phyloP scores from a whole-genome alignment of 2,113 vertebrate genomes.

The Halichoerus grypus region DNA sequence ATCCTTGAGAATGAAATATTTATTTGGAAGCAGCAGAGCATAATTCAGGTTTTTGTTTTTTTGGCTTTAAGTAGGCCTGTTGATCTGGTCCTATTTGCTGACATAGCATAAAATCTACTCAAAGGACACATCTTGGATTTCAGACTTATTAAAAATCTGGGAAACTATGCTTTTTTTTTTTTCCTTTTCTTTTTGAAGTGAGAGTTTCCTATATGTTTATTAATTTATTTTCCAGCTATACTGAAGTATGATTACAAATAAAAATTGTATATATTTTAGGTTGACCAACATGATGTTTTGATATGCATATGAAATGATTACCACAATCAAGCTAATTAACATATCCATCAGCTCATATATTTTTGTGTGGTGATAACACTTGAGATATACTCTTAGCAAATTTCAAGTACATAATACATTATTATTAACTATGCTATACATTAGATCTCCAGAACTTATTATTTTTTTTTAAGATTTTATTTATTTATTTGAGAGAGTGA shows the following conservation, averaged over 20 bases:
- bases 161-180: not conserved
- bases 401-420: not conserved
- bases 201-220: not conserved
- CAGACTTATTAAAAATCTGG: not conserved
- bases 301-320: not conserved
- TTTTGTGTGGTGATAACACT: not conserved
- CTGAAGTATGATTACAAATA: not conserved
- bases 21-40: not conserved
- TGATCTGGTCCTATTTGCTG: not conserved
- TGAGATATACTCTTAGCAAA: not conserved
- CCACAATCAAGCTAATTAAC: not conserved
- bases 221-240: not conserved
- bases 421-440: not conserved
- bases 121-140: not conserved
- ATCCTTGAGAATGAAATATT: not conserved
- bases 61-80: not conserved
- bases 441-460: not conserved
- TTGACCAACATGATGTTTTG: not conserved
- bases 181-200: not conserved
- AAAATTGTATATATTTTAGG: not conserved
- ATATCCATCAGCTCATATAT: not conserved
- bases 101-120: not conserved
- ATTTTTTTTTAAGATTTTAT: too few species aligned
- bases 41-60: not conserved
- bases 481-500: too few species aligned